These are phyloP conservation scores for Phylloscopus trochilus DNA, from an alignment of 2,113 vertebrate species.

Conservation along the genomic window DNA sequence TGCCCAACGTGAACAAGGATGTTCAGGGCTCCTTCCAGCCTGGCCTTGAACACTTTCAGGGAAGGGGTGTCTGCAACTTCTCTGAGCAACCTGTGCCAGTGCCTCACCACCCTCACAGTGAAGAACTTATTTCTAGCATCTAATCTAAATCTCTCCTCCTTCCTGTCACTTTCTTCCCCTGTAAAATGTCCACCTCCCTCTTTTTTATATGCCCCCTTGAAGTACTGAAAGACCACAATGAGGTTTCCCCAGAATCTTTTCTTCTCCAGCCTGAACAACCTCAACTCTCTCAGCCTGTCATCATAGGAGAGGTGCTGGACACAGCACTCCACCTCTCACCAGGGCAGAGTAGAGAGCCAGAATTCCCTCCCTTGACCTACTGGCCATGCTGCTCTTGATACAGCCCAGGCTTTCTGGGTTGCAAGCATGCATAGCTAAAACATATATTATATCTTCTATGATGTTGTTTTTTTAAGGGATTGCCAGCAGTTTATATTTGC, in stretches of 20 bases:
- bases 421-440: background rate
- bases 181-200: background rate
- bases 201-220: background rate
- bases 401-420: background rate
- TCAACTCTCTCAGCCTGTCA: background rate
- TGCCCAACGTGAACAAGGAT: background rate
- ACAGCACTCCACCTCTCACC: background rate
- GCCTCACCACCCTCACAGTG: background rate
- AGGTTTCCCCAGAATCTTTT: background rate
- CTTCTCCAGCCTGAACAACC: background rate
- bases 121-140: background rate
- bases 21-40: background rate
- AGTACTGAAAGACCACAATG: background rate
- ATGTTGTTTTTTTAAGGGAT: background rate
- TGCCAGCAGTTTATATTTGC: background rate
- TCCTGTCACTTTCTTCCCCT: background rate
- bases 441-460: background rate
- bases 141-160: background rate
- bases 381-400: background rate
- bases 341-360: background rate
- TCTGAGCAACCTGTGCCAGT: background rate
- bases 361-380: background rate
- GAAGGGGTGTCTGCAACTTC: background rate
- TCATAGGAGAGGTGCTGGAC: background rate
- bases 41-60: background rate